Evolutionary conservation across 2,888 invertebrate species (phyloP).

Genomic region (Buathra laborator): DNA sequence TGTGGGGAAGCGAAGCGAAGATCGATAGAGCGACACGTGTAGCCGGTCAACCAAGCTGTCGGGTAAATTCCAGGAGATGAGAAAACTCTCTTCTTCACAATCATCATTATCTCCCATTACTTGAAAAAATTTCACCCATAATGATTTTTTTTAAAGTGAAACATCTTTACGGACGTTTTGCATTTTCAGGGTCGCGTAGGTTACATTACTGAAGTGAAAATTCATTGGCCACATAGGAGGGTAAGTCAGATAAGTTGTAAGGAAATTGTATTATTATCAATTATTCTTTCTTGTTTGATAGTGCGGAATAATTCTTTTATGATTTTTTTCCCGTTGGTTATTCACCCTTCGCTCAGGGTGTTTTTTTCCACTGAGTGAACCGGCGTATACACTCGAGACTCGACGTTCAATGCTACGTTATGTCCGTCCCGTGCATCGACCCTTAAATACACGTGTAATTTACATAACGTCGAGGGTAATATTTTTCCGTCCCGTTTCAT

Average conservation of each 20-base stretch:
- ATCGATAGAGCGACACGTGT: slow-evolving; percentile 66
- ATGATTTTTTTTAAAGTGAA: not conserved
- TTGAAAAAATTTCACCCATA: not conserved
- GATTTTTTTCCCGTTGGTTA: not conserved
- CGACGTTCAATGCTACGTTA: slow-evolving; percentile 29
- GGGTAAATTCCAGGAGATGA: slow-evolving; percentile 41
- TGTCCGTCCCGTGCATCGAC: slow-evolving; percentile 35
- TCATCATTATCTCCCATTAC: not conserved
- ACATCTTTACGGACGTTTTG: no score
- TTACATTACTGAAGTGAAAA: no score
- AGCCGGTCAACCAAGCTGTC: slow-evolving; percentile 42
- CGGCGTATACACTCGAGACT: not conserved
- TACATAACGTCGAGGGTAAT: slow-evolving; percentile 25
- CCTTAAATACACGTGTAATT: slow-evolving; percentile 25
- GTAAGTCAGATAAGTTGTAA: no score
- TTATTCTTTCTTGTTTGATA: not conserved
- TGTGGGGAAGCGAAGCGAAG: slow-evolving; percentile 46
- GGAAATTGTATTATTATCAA: no score
- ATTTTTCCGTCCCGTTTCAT: slow-evolving; percentile 23
- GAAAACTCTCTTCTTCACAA: slow-evolving; percentile 6
- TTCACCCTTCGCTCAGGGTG: not conserved
- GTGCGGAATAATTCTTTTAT: not conserved
- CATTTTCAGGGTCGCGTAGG: no score
- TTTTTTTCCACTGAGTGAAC: slow-evolving; percentile 22
- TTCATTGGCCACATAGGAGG: no score